Base-by-base conservation (phyloP, 2,113 vertebrate genomes). In the Zonotrichia leucophrys region DNA sequence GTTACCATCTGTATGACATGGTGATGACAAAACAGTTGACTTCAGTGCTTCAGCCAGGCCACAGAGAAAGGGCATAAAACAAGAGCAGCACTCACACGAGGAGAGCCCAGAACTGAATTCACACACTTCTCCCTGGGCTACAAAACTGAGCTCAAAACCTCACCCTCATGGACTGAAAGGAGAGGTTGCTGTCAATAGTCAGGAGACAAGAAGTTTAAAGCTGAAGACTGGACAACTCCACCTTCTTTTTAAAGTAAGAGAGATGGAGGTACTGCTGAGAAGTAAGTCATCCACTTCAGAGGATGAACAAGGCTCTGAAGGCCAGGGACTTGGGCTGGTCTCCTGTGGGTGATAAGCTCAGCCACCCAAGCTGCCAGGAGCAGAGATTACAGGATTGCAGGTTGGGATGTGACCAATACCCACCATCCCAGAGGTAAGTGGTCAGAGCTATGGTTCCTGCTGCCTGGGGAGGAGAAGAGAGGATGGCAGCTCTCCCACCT, bases 1-100 rank as follows among this genome's bases (percentile, higher is more conserved):
- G 96, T 98, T 99, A 98, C 98, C 99, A 99, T 99, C 99, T 99
- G 98, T 97, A 97, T 98, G 97, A 99, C 78, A 97, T 0, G 96
- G 97, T 97, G 98, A 97, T 96, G 95, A 97, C 81, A 97, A 98
- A 97, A 98, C 77, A 95, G 72, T 66, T 64, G 68, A 91, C 93
- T 98, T 98, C 95, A 98, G 96, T 95, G 94, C 94, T 94, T 93
- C 3, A 2, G 70, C 89, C 89, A 84, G 47, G 81, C 69, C 95
- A 70, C 47, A 94, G 39, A 89, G 50, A 88, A 90, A 96, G 89
- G 91, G 87, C 52, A 90, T 55, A 92, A 90, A n/a, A 94, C 73
- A 96, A 87, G 80, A 92, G 88, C 31, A 94, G 69, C 76, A 92
- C 56, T 77, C 15, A 2, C 56, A 87, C 3, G 0, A 90, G 73